Base-by-base conservation (phyloP, 2,888 invertebrate genomes). In the Glomeris marginata region DNA sequence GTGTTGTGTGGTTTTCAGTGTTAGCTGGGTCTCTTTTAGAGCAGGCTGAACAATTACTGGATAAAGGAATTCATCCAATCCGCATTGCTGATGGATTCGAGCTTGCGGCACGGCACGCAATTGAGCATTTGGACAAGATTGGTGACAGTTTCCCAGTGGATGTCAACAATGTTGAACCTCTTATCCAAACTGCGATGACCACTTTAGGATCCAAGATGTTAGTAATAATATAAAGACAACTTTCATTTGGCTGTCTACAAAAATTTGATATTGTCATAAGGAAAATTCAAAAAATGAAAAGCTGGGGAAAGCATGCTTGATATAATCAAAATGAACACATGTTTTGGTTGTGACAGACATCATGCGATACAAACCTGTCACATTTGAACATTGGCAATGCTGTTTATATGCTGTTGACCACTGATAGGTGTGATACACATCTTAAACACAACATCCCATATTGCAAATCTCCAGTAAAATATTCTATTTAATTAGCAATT, bases 1-100 rank as follows among this genome's bases (percentile, higher is more conserved):
- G n/a, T n/a, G n/a, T n/a, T n/a, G n/a, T n/a, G 28, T 56, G 51
- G 55, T 34, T 63, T 64, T 45, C 63, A 75, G 80, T 82, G 1
- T 62, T 82, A 52, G 81, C 81, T 57, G 88, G 94, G 44, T 91
- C 97, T 2, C 73, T 99, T 2, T 67, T 98, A 50, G 97, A 98
- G 64, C 92, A 97, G 66, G 95, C 98, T 0, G 87, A 92, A 59
- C 74, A 77, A 55, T 70, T 98, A 11, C 67, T 98, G 3, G 95
- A 98, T 71, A 84, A 87, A 61, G 98, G 98, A 40, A 94, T 99
- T 64, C 98, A 99, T 68, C 98, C 98, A 0, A 94, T 97, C 61
- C 81, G 97, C 59, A 91, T 98, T 59, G 95, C 98, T 5, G 98
- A 99, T 70, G 98, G 98, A 43, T 99, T 88, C 64, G 97, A 99